Conservation (phyloP, 1,140 invertebrate species). For the Ylistrum balloti region DNA sequence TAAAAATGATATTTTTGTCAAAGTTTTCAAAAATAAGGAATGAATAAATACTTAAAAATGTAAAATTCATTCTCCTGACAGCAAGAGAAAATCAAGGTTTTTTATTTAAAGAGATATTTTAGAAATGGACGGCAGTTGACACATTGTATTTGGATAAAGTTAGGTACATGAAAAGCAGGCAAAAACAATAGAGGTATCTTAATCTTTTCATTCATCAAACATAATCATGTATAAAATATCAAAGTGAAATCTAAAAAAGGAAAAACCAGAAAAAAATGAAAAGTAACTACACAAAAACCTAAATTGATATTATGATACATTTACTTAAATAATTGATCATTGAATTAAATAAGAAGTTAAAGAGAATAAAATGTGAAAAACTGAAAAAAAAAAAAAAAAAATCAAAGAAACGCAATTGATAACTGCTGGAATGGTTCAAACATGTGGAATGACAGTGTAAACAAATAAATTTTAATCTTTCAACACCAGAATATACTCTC, state of each 20-base stretch:
- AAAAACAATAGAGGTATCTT: too few species aligned
- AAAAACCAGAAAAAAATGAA: too few species aligned
- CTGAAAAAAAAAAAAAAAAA: background rate
- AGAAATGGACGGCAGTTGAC: conserved; percentile 24
- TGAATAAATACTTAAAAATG: too few species aligned
- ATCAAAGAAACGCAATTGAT: background rate
- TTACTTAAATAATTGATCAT: too few species aligned
- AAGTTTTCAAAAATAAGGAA: too few species aligned
- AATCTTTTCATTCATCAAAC: too few species aligned
- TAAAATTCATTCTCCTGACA: background rate
- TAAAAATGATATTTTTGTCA: background rate
- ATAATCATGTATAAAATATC: too few species aligned
- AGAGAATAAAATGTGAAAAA: background rate
- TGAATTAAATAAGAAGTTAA: too few species aligned
- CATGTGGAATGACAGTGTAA: background rate
- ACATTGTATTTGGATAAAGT: background rate
- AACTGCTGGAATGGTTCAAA: background rate
- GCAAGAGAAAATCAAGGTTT: background rate
- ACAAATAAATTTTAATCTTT: background rate
- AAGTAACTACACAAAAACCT: too few species aligned
- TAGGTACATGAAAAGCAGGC: too few species aligned
- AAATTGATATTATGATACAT: too few species aligned
- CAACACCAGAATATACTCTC: background rate
- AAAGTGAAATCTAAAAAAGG: too few species aligned
- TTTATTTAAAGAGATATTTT: background rate